phyloP scores from a whole-genome alignment of 2,888 invertebrate genomes.

The Andrena camellia region DNA sequence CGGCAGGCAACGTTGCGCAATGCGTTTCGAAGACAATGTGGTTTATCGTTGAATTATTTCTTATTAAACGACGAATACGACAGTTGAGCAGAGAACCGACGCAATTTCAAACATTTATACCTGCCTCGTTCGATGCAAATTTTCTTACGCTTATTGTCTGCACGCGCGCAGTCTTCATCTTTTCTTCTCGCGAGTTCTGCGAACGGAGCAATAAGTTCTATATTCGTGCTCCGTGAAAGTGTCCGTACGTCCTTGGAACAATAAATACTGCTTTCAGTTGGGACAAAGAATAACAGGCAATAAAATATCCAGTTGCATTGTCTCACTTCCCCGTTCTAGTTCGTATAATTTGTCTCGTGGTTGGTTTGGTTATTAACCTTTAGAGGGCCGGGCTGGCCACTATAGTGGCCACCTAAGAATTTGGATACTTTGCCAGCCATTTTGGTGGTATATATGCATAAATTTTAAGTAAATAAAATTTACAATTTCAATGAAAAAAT shows the following conservation, averaged over 20 bases:
- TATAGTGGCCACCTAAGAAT: too few relatives aligned
- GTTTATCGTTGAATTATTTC: too few relatives aligned
- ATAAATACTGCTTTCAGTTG: conserved; percentile 47
- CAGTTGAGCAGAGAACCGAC: not conserved
- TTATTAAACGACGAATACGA: not conserved
- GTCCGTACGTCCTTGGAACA: conserved; percentile 46
- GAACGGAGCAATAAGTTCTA: conserved; percentile 33
- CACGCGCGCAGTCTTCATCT: conserved; percentile 18
- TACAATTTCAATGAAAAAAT: too few relatives aligned
- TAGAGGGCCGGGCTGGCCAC: too few relatives aligned
- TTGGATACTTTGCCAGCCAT: too few relatives aligned
- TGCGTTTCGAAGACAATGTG: too few relatives aligned
- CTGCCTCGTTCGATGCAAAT: not conserved
- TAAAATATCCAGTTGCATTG: conserved; percentile 34
- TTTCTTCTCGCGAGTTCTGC: conserved; percentile 26
- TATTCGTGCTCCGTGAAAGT: conserved; percentile 45
- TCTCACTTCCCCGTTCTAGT: conserved; percentile 32
- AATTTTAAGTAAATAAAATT: too few relatives aligned
- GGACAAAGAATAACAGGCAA: conserved; percentile 47
- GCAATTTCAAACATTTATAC: not conserved
- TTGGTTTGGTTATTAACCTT: conserved; percentile 13
- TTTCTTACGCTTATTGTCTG: not conserved
- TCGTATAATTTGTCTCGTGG: not conserved
- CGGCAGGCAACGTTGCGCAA: too few relatives aligned
- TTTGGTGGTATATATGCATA: too few relatives aligned